These are phyloP conservation scores for Seira ritae DNA, from an alignment of 2,888 invertebrate genomes.

Conservation along the genomic window DNA sequence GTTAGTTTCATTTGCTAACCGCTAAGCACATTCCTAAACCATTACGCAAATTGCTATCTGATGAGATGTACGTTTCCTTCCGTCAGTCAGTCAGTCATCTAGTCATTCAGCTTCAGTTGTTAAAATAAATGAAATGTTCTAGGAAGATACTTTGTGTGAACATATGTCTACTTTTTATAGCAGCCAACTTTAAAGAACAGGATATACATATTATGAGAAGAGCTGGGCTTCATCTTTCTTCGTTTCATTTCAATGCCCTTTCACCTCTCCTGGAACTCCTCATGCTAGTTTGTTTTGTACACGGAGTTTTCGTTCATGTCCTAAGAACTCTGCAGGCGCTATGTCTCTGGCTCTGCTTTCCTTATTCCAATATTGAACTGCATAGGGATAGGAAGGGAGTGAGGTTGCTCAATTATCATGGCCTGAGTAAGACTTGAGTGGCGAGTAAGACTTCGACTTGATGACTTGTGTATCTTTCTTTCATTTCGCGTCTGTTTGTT, in stretches of 20 bases:
- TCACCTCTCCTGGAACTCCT: background rate
- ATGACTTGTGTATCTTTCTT: background rate
- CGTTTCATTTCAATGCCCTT: slow-evolving; percentile 1
- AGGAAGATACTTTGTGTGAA: background rate
- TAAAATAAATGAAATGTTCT: background rate
- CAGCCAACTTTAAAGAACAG: too few relatives aligned
- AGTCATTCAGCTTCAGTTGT: too few relatives aligned
- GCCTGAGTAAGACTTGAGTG: background rate
- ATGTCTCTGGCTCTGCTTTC: background rate
- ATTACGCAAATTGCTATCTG: slow-evolving; percentile 2
- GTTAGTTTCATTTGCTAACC: too few relatives aligned
- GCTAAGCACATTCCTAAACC: background rate
- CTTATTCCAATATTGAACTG: background rate
- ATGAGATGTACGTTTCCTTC: background rate
- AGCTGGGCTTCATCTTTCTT: background rate
- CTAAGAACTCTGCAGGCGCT: background rate
- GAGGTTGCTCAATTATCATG: background rate
- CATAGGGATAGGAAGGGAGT: background rate
- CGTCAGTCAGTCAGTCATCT: background rate
- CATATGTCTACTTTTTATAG: too few relatives aligned
- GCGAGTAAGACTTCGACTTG: background rate
- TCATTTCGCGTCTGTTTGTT: background rate
- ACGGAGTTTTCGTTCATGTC: background rate
- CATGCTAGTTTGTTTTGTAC: background rate
- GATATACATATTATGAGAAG: too few relatives aligned